phyloP scores from a whole-genome alignment of 2,113 vertebrate species.

The Trogon surrucura region DNA sequence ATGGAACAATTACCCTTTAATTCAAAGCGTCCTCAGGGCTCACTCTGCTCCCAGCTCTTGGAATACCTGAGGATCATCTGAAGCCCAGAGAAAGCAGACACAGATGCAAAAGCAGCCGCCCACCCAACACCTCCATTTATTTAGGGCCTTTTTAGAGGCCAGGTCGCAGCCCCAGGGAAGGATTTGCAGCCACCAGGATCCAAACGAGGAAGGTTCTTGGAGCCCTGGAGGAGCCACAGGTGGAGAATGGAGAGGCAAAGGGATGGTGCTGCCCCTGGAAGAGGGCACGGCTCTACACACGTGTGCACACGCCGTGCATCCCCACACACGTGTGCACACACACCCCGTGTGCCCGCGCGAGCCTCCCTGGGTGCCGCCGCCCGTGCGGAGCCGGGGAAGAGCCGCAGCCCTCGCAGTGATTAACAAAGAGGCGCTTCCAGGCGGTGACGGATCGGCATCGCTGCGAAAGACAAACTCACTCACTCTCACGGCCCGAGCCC shows the following conservation, averaged over 20 bases:
- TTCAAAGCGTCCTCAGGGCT: not conserved
- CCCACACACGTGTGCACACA: not conserved
- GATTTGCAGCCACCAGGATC: not conserved
- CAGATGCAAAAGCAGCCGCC: rapidly evolving
- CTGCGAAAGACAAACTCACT: not conserved
- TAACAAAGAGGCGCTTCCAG: not conserved
- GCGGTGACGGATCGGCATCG: not conserved
- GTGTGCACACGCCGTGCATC: not conserved
- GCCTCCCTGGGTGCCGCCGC: not conserved
- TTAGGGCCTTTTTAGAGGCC: not conserved
- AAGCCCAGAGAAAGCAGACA: not conserved
- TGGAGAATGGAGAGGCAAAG: not conserved
- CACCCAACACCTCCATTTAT: too few species aligned
- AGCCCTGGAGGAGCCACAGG: not conserved
- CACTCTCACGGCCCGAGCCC: not conserved
- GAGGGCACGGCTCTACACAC: not conserved
- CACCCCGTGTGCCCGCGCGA: rapidly evolving
- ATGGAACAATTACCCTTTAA: not conserved
- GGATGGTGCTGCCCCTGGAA: not conserved
- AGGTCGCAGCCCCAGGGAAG: not conserved
- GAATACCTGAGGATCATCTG: not conserved
- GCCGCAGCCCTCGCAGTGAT: not conserved
- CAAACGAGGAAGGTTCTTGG: not conserved
- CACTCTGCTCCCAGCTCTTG: not conserved
- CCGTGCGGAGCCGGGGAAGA: too few species aligned